These are phyloP conservation scores for Psettodes erumei DNA, from an alignment of 2,113 vertebrate species.

Conservation along the genomic window DNA sequence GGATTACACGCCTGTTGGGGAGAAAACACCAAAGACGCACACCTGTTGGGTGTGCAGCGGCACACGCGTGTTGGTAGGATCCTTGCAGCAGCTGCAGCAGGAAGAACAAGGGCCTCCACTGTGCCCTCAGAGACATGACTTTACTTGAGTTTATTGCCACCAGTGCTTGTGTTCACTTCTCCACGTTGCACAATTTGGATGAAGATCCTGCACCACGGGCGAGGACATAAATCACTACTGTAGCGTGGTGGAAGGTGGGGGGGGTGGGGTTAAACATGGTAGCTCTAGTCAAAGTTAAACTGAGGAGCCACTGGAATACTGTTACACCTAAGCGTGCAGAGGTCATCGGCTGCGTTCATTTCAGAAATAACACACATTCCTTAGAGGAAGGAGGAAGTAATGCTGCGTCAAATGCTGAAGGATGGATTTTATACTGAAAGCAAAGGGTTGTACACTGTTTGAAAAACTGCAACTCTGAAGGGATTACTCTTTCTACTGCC, in stretches of 20 bases:
- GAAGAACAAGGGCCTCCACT: constrained; percentile 63
- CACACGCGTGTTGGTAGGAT: constrained; percentile 38
- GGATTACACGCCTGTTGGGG: constrained; percentile 21
- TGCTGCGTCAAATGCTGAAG: background rate
- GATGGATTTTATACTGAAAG: background rate
- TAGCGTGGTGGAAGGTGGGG: background rate
- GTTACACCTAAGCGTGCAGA: constrained; percentile 27
- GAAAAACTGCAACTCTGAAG: background rate
- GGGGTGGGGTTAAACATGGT: background rate
- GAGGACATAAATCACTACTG: constrained; percentile 48
- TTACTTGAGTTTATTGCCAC: constrained; percentile 44
- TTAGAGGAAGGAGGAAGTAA: background rate
- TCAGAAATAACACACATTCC: constrained; percentile 6
- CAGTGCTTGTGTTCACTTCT: constrained; percentile 25
- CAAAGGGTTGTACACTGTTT: background rate
- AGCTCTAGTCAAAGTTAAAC: constrained; percentile 24
- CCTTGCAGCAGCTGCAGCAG: constrained; percentile 64
- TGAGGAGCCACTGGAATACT: background rate
- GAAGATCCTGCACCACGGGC: constrained; percentile 12
- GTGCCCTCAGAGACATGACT: constrained; percentile 59
- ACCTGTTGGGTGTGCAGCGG: constrained; percentile 63
- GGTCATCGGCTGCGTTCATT: background rate
- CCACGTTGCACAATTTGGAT: constrained; percentile 51
- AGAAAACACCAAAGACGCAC: constrained; percentile 38
- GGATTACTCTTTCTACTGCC: background rate